phyloP scores from a whole-genome alignment of 2,113 vertebrate species.

The Psettodes erumei region DNA sequence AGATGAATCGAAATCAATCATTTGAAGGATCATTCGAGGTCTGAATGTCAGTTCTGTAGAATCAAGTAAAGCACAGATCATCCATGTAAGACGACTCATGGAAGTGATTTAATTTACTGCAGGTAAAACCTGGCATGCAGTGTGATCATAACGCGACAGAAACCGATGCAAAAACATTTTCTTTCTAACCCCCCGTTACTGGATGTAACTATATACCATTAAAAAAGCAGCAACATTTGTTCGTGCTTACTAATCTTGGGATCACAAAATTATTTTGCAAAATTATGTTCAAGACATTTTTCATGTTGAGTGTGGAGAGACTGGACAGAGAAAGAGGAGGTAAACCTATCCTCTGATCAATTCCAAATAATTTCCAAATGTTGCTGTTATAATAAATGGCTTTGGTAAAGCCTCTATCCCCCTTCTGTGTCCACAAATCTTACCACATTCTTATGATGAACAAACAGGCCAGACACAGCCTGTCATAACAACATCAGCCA shows the following conservation, averaged over 20 bases:
- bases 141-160: background rate
- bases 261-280: background rate
- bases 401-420: background rate
- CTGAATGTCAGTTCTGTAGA: too few relatives aligned
- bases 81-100: background rate
- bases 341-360: background rate
- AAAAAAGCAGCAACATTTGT: too few relatives aligned
- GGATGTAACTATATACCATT: too few relatives aligned
- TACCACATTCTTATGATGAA: slow-evolving; percentile 4
- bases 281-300: background rate
- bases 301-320: background rate
- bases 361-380: slow-evolving; percentile 7
- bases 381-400: slow-evolving; percentile 16
- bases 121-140: background rate
- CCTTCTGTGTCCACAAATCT: slow-evolving; percentile 15
- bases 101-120: background rate
- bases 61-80: background rate
- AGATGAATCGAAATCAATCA: too few relatives aligned
- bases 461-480: background rate
- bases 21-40: background rate
- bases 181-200: background rate
- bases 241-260: too few relatives aligned
- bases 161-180: background rate
- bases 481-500: slow-evolving; percentile 23
- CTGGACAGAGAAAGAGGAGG: background rate